Evolutionary conservation across 1,140 invertebrate genomes (phyloP).

Genomic region (Phocides pigmalion): DNA sequence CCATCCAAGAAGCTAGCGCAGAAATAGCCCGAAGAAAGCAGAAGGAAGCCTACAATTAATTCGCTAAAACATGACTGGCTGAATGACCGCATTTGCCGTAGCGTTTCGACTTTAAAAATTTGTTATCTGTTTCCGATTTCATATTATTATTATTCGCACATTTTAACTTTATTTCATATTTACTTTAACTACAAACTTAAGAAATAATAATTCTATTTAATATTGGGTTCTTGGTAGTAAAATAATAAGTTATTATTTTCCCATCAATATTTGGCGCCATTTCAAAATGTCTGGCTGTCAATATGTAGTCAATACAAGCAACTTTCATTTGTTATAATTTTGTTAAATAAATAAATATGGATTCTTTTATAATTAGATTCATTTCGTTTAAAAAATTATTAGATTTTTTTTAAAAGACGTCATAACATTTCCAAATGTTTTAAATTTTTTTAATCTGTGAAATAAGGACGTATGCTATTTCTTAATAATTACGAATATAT

Average conservation of each 20-base stretch:
- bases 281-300: no score
- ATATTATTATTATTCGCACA: constrained; percentile 8
- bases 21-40: constrained; percentile 86
- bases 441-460: neutral
- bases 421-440: no score
- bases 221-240: neutral
- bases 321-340: no score
- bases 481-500: no score
- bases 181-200: neutral
- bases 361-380: neutral
- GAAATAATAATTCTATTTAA: neutral
- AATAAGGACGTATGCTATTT: no score
- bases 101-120: constrained; percentile 40
- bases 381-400: neutral
- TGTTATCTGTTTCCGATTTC: neutral
- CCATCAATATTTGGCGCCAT: no score
- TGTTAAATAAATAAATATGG: neutral
- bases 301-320: no score
- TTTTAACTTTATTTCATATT: neutral
- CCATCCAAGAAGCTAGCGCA: constrained; percentile 89
- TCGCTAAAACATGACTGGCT: constrained; percentile 16
- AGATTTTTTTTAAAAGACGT: neutral
- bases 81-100: constrained; percentile 31
- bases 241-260: neutral
- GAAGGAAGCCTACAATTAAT: constrained; percentile 52